These are phyloP conservation scores for Asbolus verrucosus DNA, from an alignment of 1,140 invertebrate species.

Conservation along the genomic window DNA sequence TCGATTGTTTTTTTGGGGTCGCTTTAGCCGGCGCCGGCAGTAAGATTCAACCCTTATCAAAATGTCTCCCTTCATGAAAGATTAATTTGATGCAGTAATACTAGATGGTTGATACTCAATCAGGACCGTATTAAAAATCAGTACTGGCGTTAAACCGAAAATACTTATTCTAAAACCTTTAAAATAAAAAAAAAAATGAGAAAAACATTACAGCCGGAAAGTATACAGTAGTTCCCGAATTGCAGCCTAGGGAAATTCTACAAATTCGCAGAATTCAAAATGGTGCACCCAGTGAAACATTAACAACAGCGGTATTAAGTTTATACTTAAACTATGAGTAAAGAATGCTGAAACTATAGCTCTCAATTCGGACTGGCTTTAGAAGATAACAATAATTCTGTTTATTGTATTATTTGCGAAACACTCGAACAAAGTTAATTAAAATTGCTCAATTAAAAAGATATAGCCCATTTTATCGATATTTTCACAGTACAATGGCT, in stretches of 20 bases:
- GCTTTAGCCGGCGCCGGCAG: slow-evolving; percentile 48
- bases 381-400: neutral
- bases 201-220: slow-evolving; percentile 11
- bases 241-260: slow-evolving; percentile 49
- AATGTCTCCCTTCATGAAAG: neutral
- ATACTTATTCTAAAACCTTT: slow-evolving; percentile 7
- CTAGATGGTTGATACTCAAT: neutral
- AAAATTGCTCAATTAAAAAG: neutral
- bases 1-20: slow-evolving; percentile 55
- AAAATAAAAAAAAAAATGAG: too few relatives aligned
- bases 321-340: slow-evolving; percentile 41
- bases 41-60: slow-evolving; percentile 27
- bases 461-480: neutral
- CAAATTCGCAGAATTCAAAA: slow-evolving; percentile 19
- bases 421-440: too few relatives aligned
- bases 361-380: slow-evolving; percentile 14
- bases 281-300: neutral
- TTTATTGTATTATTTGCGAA: too few relatives aligned
- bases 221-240: slow-evolving; percentile 35
- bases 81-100: neutral
- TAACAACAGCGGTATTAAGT: slow-evolving; percentile 38
- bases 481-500: neutral
- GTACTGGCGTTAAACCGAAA: neutral
- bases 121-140: slow-evolving; percentile 13
- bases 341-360: slow-evolving; percentile 2